Evolutionary conservation across 2,888 invertebrate species (phyloP).

Genomic region (Anodontia alba): DNA sequence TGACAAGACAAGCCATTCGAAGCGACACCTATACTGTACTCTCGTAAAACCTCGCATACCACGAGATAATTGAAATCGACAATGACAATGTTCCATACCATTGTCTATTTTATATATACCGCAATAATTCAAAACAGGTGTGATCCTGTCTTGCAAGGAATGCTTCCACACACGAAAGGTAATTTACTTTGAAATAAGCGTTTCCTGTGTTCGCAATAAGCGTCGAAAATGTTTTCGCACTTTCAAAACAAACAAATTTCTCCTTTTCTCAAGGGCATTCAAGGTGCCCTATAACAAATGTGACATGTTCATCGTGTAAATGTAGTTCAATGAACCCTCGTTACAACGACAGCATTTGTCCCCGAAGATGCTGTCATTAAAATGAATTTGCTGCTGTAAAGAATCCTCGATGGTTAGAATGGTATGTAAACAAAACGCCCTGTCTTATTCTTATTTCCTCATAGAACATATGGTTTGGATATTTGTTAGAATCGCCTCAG

Average conservation of each 20-base stretch:
- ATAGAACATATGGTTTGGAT: too few relatives aligned
- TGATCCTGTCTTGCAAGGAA: conserved; percentile 45
- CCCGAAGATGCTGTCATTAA: too few relatives aligned
- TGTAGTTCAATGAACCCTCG: too few relatives aligned
- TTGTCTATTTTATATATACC: conserved; percentile 29
- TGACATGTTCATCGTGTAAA: too few relatives aligned
- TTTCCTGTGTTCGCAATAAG: conserved; percentile 2
- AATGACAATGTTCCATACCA: conserved; percentile 52
- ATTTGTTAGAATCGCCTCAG: too few relatives aligned
- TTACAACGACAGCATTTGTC: too few relatives aligned
- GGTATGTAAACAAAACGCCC: too few relatives aligned
- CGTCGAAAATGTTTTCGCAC: neutral
- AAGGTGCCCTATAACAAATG: neutral
- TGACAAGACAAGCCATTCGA: neutral
- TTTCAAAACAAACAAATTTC: neutral
- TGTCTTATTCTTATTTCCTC: too few relatives aligned
- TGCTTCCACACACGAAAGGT: conserved; percentile 17
- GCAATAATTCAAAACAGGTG: conserved; percentile 61
- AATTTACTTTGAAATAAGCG: conserved; percentile 46
- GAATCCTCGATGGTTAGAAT: too few relatives aligned
- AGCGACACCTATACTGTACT: conserved; percentile 50
- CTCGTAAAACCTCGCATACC: conserved; percentile 45
- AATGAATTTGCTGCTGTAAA: too few relatives aligned
- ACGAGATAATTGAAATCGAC: conserved; percentile 44
- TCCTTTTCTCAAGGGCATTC: neutral